phyloP scores from a whole-genome alignment of 2,797 vertebrate species.

The Brachymystax lenok region DNA sequence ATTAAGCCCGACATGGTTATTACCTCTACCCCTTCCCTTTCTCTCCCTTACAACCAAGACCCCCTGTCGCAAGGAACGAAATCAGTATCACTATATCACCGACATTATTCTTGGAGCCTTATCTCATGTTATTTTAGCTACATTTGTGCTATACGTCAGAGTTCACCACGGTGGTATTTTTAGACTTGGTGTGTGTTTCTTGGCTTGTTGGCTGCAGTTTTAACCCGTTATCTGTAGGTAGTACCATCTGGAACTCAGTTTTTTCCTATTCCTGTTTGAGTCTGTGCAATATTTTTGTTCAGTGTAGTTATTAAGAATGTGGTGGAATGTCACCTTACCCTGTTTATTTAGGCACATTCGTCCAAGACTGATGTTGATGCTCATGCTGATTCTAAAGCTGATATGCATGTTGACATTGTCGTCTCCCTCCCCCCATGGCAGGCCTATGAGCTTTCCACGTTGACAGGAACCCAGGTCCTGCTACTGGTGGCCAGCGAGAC shows the following conservation, averaged over 20 bases:
- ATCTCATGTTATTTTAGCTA: slow-evolving; percentile 69
- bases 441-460: slow-evolving; percentile 97
- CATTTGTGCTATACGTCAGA: slow-evolving; percentile 63
- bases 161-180: slow-evolving; percentile 51
- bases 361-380: neutral
- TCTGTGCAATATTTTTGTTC: neutral
- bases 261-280: neutral
- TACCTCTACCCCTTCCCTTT: too few relatives aligned
- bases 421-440: slow-evolving; percentile 57
- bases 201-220: neutral
- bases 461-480: slow-evolving; percentile 97
- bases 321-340: neutral
- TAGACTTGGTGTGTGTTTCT: slow-evolving; percentile 44
- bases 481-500: slow-evolving; percentile 97
- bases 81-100: slow-evolving; percentile 63
- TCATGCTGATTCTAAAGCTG: neutral
- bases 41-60: slow-evolving; percentile 12
- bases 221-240: neutral
- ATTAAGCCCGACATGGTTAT: slow-evolving; percentile 14
- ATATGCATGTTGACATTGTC: neutral
- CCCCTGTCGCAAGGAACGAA: slow-evolving; percentile 32
- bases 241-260: neutral
- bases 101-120: slow-evolving; percentile 66
- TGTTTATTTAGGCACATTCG: neutral
- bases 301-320: too few relatives aligned